These are phyloP conservation scores for Callionymus lyra DNA, from an alignment of 2,113 vertebrate species.

Conservation along the genomic window DNA sequence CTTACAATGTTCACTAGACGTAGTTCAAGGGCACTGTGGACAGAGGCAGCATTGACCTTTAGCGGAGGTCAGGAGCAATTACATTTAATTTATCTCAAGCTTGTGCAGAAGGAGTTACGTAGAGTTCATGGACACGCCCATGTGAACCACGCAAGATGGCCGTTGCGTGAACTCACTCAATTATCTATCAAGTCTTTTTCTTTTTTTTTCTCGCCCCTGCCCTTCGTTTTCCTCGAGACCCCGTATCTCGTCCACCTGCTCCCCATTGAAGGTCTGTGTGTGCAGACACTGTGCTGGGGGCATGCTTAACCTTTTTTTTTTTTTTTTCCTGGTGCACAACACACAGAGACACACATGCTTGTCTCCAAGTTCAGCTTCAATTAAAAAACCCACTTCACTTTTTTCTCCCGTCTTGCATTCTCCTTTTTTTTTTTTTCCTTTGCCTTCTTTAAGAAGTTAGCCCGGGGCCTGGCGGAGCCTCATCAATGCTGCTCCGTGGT, in stretches of 20 bases:
- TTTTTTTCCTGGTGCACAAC: slow-evolving; percentile 34
- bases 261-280: slow-evolving; percentile 39
- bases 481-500: slow-evolving; percentile 59
- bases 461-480: slow-evolving; percentile 57
- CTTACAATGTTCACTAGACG: background rate
- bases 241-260: slow-evolving; percentile 45
- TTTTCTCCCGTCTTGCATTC: slow-evolving; percentile 9
- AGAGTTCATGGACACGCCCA: background rate
- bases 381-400: slow-evolving; percentile 45
- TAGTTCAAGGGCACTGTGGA: background rate
- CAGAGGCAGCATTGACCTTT: background rate
- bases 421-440: slow-evolving; percentile 26
- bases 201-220: slow-evolving; percentile 22
- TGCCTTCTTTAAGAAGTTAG: slow-evolving; percentile 62
- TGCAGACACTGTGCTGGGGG: slow-evolving; percentile 50
- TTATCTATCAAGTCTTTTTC: slow-evolving; percentile 32
- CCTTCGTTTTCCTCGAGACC: slow-evolving; percentile 12
- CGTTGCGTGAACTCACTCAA: slow-evolving; percentile 45
- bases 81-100: too few relatives aligned
- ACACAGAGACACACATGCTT: slow-evolving; percentile 34
- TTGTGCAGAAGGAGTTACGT: background rate
- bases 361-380: slow-evolving; percentile 51
- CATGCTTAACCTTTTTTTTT: slow-evolving; percentile 60
- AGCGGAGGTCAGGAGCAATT: too few relatives aligned
- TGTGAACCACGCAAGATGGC: slow-evolving; percentile 18